These are phyloP conservation scores for Danio choprae DNA, from an alignment of 2,797 vertebrate species.

Conservation along the genomic window DNA sequence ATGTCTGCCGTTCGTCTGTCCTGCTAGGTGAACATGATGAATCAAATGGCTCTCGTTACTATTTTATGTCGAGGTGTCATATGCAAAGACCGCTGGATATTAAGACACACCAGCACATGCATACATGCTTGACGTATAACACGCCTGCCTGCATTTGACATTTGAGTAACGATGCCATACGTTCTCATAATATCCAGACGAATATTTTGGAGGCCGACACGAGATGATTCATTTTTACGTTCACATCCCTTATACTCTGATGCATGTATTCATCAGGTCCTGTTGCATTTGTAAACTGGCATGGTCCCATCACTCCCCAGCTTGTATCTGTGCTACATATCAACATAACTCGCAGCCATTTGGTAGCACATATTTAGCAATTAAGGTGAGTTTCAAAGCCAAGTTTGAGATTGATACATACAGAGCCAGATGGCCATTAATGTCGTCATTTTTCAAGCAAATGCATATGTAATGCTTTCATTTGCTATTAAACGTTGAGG, in stretches of 20 bases:
- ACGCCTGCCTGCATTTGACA: slow-evolving; percentile 29
- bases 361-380: slow-evolving; percentile 66
- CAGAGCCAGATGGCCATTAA: slow-evolving; percentile 64
- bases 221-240: slow-evolving; percentile 47
- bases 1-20: slow-evolving; percentile 67
- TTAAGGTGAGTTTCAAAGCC: slow-evolving; percentile 62
- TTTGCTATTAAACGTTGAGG: slow-evolving; percentile 55
- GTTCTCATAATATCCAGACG: slow-evolving; percentile 43
- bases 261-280: slow-evolving; percentile 54
- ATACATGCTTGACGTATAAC: slow-evolving; percentile 34
- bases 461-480: slow-evolving; percentile 60
- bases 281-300: slow-evolving; percentile 58
- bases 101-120: slow-evolving; percentile 37
- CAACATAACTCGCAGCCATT: slow-evolving; percentile 59
- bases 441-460: slow-evolving; percentile 60
- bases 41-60: slow-evolving; percentile 78
- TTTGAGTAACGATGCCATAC: slow-evolving; percentile 37
- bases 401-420: slow-evolving; percentile 60
- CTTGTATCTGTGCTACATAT: slow-evolving; percentile 43
- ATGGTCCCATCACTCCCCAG: slow-evolving; percentile 50
- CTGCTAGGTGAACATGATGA: slow-evolving; percentile 74
- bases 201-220: slow-evolving; percentile 45
- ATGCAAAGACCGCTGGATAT: slow-evolving; percentile 37
- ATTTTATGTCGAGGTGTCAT: slow-evolving; percentile 52
- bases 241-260: slow-evolving; percentile 40